These are phyloP conservation scores for Scrobipalpa costella DNA, from an alignment of 2,888 invertebrate genomes.

Conservation along the genomic window DNA sequence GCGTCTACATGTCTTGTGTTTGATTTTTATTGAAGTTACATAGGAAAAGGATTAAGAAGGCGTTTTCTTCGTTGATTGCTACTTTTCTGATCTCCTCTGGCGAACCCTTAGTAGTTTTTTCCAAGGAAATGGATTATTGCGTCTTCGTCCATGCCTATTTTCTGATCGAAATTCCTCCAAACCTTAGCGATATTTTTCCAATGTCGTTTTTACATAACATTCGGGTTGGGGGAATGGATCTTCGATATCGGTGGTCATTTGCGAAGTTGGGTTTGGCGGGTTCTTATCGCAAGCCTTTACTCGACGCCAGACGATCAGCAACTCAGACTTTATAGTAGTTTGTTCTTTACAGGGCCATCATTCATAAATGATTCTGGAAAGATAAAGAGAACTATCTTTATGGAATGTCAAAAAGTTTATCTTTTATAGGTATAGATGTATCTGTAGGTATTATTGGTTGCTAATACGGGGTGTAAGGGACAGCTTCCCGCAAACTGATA, in stretches of 20 bases:
- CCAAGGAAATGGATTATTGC: background rate
- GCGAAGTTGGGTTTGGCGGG: slow-evolving; percentile 1
- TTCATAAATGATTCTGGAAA: slow-evolving; percentile 3
- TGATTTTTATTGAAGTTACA: background rate
- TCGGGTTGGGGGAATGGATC: slow-evolving; percentile 16
- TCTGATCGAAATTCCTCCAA: background rate
- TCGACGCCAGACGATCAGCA: slow-evolving; percentile 1
- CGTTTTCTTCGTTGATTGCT: too few species aligned
- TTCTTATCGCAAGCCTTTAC: background rate
- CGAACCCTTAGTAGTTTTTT: too few species aligned
- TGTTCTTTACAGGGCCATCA: slow-evolving; percentile 8
- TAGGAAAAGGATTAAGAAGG: too few species aligned
- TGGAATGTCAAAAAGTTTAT: background rate
- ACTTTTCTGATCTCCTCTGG: too few species aligned
- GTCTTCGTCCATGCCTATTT: background rate
- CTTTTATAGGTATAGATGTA: background rate
- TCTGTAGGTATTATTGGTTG: too few species aligned
- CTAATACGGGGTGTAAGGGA: too few species aligned
- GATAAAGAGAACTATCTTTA: background rate
- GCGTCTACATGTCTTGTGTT: background rate
- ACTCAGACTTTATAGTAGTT: slow-evolving; percentile 1
- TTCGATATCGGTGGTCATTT: slow-evolving; percentile 13
- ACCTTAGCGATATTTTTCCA: background rate
- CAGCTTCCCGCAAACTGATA: too few species aligned
- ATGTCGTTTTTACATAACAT: slow-evolving; percentile 16